Evolutionary conservation across 53 echinoderm and acorn worm genomes (phyloP), one percentile per base, ranked within the genome.

Genomic region (Patiria pectinifera): DNA sequence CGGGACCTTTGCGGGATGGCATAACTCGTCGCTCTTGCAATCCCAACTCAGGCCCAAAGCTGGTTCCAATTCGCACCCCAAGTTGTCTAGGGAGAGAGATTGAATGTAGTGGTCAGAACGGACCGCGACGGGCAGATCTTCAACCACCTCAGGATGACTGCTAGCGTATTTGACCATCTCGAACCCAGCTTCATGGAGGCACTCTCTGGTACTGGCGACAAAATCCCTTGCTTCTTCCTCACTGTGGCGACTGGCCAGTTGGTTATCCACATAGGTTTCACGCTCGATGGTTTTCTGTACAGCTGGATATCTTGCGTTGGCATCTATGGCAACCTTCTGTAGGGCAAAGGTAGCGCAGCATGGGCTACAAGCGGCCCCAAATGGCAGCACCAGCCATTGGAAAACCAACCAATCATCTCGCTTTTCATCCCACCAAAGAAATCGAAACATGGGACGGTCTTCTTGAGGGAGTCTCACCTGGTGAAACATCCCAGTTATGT

Each of bases 111-210:
- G 60, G 12, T 85, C 5, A 25, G 85, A 85, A 26, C 26, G 15
- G 35, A 16, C 85, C 66, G 35, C 35, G 8, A 7, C 18, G 22
- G 85, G 44, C 62, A 72, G 45, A 79, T 10, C 35, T 45, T 79
- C 16, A 35, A 35, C 43, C 23, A 85, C 69, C 35, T 85, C 86
- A 19, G 43, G 86, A 85, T 85, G 86, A 66, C 86, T 85, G 86
- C 75, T 71, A 5, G 87, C 87, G 60, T 72, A 87, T 58, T 87
- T 74, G 12, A 87, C 87, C 75, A 87, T 87, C 23, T 74, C 24
- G 19, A 87, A 87, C 13, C 76, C 72, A 87, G 85, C 45, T 87
- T 87, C 45, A 12, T 87, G 45, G 21, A 87, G 87, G 47, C 87
- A 87, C 46, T 75, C 47, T 11, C 76, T 66, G 21, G 87, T 87